Evolutionary conservation across 1,140 invertebrate genomes (phyloP), one percentile per base, ranked within the genome.

Genomic region (Brachionus koreanus): DNA sequence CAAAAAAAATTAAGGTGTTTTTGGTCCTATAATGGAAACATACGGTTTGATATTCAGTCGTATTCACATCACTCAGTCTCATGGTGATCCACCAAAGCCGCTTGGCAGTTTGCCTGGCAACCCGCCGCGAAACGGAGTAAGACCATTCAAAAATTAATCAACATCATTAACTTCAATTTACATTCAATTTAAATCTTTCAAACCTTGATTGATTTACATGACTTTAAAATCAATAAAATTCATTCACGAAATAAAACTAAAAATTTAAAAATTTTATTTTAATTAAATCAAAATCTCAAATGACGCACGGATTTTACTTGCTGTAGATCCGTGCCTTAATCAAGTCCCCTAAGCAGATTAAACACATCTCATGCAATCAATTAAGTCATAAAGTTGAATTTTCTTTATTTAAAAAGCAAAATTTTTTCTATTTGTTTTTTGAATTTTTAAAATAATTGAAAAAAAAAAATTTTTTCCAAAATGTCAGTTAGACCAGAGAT

Each of bases 11-110:
- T 39, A 72, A 74, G 42, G 49, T n/a, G 57, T 79, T 35, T 42
- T 79, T 33, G 76, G 76, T 42, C 76, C 76, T 42, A 79, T 79
- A 23, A 61, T 79, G 46, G 76, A 79, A 33, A 79, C 76, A 33
- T 79, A 79, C 42, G 76, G 76, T 79, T 12, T 79, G 5, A 43
- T 79, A 57, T 79, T 79, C 29, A 79, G 76, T 37, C 46, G 76
- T 5, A 79, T 79, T 25, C 76, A 79, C 49, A 61, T 79, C 6
- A 79, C 76, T 25, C 29, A 79, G 16, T 79, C 76, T 16, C 49
- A 61, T 39, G 76, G 76, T 29, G 61, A 61, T n/a, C 49, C 76
- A 12, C 76, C 76, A 10, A 79, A 79, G 49, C 76, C 76, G 35
- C 37, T 79, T 0, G 76, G 49, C 5, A 42, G 35, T 10, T 65